These are phyloP conservation scores for Microtus ochrogaster DNA, from an alignment of 2,113 vertebrate genomes.

Conservation along the genomic window DNA sequence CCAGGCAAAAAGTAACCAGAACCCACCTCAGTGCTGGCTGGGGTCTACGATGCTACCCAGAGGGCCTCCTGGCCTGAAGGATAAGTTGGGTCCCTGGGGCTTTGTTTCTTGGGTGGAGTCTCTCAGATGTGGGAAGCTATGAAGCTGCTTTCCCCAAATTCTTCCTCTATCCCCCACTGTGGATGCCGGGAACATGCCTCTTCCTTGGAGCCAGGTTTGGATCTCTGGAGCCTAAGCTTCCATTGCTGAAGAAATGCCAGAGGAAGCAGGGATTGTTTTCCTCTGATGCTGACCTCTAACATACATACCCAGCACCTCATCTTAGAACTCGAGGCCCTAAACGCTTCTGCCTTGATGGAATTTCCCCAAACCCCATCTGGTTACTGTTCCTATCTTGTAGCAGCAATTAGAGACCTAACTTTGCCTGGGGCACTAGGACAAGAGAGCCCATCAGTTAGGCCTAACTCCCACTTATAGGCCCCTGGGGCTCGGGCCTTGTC, in stretches of 20 bases:
- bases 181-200: background rate
- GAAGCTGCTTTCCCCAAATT: background rate
- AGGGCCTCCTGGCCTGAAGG: background rate
- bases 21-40: rapidly evolving
- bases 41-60: background rate
- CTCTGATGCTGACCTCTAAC: background rate
- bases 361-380: slow-evolving; percentile 10
- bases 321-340: background rate
- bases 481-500: background rate
- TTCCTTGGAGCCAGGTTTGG: background rate
- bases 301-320: background rate
- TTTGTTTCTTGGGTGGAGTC: background rate
- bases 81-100: background rate
- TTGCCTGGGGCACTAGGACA: background rate
- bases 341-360: background rate
- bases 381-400: background rate
- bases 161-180: background rate
- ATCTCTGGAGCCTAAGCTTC: background rate
- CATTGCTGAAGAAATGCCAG: background rate
- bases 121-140: background rate
- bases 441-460: background rate
- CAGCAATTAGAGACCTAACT: background rate
- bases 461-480: background rate
- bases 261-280: background rate
- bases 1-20: background rate